Evolutionary conservation across 1,140 invertebrate species (phyloP).

Genomic region (Amyelois transitella): DNA sequence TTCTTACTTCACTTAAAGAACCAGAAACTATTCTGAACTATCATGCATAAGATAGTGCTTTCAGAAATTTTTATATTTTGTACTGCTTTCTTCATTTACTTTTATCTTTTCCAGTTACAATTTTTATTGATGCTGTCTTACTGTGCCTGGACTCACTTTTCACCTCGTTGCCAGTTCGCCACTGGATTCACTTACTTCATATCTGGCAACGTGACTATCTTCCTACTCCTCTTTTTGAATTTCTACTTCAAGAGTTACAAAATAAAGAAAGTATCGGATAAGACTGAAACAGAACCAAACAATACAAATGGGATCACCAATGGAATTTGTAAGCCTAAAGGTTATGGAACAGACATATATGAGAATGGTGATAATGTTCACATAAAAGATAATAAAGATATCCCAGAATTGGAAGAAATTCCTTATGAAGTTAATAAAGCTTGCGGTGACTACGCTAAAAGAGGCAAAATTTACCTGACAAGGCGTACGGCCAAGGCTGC

Average conservation of each 20-base stretch:
- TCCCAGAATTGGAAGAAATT: slow-evolving; percentile 30
- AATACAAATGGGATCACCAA: slow-evolving; percentile 66
- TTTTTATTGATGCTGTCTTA: slow-evolving; percentile 84
- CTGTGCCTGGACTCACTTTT: slow-evolving; percentile 80
- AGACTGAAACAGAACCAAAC: slow-evolving; percentile 35
- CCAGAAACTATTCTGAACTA: no score
- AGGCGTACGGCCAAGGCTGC: slow-evolving; percentile 45
- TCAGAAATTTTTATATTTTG: slow-evolving; percentile 3
- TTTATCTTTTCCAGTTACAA: slow-evolving; percentile 77
- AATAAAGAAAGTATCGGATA: slow-evolving; percentile 30
- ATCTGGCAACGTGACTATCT: slow-evolving; percentile 81
- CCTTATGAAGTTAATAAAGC: slow-evolving; percentile 44
- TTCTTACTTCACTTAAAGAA: no score
- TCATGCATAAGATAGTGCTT: no score
- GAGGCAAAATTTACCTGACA: slow-evolving; percentile 45
- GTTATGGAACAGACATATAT: slow-evolving; percentile 29
- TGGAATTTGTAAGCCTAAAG: slow-evolving; percentile 68
- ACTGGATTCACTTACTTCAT: slow-evolving; percentile 77
- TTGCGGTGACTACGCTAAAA: slow-evolving; percentile 47
- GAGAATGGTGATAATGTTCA: slow-evolving; percentile 23
- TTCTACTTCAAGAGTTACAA: slow-evolving; percentile 91
- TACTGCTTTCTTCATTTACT: background rate
- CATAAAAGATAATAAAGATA: slow-evolving; percentile 25
- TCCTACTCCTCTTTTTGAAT: slow-evolving; percentile 89
- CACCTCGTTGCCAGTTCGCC: slow-evolving; percentile 85